Base-by-base conservation (phyloP, 1,140 invertebrate genomes). In the Drosophila fuyamai region DNA sequence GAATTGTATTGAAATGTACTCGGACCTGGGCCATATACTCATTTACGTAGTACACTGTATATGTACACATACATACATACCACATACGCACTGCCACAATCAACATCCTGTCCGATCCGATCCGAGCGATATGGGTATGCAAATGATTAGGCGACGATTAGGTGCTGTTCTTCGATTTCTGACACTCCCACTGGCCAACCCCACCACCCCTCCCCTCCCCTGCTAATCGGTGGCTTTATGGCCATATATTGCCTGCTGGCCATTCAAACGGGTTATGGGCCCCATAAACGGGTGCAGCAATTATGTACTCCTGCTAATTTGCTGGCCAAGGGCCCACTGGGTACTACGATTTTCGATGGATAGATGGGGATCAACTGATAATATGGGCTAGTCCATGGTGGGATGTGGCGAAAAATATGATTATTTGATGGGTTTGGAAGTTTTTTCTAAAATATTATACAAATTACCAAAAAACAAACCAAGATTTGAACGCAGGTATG, bases 51-150 rank as follows among this genome's bases (percentile, higher is more conserved):
- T 29, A 35, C 38, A 66, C 18, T 32, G 27, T 47, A 65, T 55
- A 23, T 38, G 7, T 29, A 32, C 10, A 7, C 2, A 29, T 29
- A 29, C 6, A 29, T 29, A 29, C 27, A n/a, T 2, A 23, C 23
- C 48, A 60, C 62, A 53, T 65, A 76, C 79, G 29, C 41, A 43
- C 27, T 44, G 44, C 50, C 67, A 53, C 51, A 81, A 86, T 88
- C 82, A 86, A 86, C 82, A 86, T 86, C 82, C 82, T 86, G 82
- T 88, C 35, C 71, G 82, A 81, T 86, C 65, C 61, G 47, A 46
- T 55, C 29, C 74, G 47, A 61, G 44, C 56, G 54, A 63, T 75
- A 47, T 8, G 41, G 75, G 41, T 86, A 86, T 86, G 82, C 82
- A 86, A 86, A 86, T 86, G 80, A 82, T 71, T 70, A 78, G 60